Base-by-base conservation (phyloP, 2,888 invertebrate species). In the Leptogaster cylindrica region DNA sequence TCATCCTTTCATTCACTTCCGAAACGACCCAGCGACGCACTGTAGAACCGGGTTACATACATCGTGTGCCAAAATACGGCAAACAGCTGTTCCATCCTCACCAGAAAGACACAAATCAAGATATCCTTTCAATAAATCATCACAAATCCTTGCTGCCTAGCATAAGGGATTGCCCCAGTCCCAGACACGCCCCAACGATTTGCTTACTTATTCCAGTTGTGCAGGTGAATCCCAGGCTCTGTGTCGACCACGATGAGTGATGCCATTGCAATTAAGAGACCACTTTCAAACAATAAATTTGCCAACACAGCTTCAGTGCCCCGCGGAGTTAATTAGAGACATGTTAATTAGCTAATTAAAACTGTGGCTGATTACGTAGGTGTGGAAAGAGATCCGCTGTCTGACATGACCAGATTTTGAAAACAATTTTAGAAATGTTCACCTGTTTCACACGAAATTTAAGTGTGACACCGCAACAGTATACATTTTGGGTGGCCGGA, bases 291-390 rank as follows among this genome's bases (percentile, higher is more conserved):
- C 58, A 16, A 58, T 58, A 58, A 58, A 58, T 58, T 58, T 58
- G 12, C 39, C 39, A 58, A 23, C 23, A 12, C 58, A n/a, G 25
- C 31, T 23, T 33, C 33, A 16, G 23, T 18, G 20, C 58, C 46
- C 58, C 27, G 58, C 25, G 16, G 39, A 58, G 58, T 58, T 58
- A 58, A 58, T 58, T 58, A 58, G 58, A 58, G 41, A 36, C 25
- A 58, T 39, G 58, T 39, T 58, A 58, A 58, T 58, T 58, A 58
- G 58, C 41, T 58, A 25, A 58, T 58, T 58, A 58, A 58, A 58
- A 58, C 41, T 58, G 39, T 16, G 58, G 41, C 25, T 39, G 39
- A 58, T 39, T 48, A 27, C 25, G 48, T 48, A 12, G 25, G 2
- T n/a, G 12, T 25, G 41, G 31, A 31, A 41, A 23, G 48, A 20